Conservation (phyloP, 2,113 vertebrate species). For the Capreolus pygargus region DNA sequence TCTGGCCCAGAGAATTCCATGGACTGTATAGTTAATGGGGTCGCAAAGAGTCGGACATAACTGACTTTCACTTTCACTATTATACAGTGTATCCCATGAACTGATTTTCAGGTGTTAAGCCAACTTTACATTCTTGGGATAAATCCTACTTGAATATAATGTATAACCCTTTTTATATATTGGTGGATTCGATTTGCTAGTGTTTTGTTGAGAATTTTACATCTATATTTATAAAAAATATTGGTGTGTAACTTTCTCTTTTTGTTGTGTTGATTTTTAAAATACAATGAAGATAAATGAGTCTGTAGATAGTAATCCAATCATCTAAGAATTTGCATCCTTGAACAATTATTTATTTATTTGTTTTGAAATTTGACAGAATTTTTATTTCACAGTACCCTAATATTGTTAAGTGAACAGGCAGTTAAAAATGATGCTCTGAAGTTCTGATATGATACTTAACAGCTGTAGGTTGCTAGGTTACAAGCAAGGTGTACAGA, state of each 20-base stretch:
- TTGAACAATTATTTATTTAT: neutral
- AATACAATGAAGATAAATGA: neutral
- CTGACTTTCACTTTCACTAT: neutral
- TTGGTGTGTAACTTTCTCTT: neutral
- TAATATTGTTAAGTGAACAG: no score
- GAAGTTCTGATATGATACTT: no score
- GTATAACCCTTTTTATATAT: neutral
- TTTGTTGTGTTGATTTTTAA: neutral
- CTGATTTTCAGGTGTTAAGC: neutral
- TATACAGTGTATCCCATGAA: neutral
- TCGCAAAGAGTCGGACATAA: accelerated
- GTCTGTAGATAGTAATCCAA: neutral
- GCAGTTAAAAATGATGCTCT: no score
- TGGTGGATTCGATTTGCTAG: neutral
- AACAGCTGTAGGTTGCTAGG: no score
- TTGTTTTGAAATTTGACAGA: no score
- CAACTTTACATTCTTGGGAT: neutral
- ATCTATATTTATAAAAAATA: neutral
- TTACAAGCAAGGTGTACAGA: no score
- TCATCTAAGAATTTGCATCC: neutral
- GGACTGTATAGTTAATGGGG: neutral
- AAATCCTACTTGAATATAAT: neutral
- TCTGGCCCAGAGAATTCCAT: neutral
- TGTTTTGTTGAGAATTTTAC: neutral
- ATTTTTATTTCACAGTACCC: no score